These are phyloP conservation scores for Bombus picipes DNA, from an alignment of 1,140 invertebrate species.

Conservation along the genomic window DNA sequence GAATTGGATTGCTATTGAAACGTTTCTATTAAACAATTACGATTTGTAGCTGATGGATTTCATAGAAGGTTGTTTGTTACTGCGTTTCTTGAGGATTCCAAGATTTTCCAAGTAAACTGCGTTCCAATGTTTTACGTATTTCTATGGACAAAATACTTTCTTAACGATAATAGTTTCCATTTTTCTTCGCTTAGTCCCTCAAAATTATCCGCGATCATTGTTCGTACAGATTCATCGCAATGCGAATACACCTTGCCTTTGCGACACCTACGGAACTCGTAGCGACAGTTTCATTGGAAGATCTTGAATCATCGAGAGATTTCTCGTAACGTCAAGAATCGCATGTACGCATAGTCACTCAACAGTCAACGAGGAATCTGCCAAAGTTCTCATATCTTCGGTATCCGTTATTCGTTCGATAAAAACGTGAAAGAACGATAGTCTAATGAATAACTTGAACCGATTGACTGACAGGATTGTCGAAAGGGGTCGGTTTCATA, in stretches of 20 bases:
- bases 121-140: neutral
- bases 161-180: neutral
- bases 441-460: conserved; percentile 36
- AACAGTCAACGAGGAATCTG: conserved; percentile 20
- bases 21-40: neutral
- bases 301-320: neutral
- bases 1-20: neutral
- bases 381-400: conserved; percentile 10
- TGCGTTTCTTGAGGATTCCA: neutral
- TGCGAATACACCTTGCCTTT: neutral
- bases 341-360: neutral
- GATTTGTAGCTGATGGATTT: neutral
- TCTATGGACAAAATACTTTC: no score
- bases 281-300: neutral
- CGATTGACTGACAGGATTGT: conserved; percentile 88
- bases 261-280: neutral
- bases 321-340: neutral
- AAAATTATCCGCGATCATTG: neutral
- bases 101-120: conserved; percentile 12
- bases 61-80: neutral
- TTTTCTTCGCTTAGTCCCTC: neutral
- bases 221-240: no score
- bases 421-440: neutral
- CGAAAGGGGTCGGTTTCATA: conserved; percentile 99
- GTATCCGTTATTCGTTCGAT: neutral